A percentile compares a stretch with the other conserved stretches of the same genome.
phyloP scores from a whole-genome alignment of 2,888 invertebrate species.

The Dromius quadrimaculatus region DNA sequence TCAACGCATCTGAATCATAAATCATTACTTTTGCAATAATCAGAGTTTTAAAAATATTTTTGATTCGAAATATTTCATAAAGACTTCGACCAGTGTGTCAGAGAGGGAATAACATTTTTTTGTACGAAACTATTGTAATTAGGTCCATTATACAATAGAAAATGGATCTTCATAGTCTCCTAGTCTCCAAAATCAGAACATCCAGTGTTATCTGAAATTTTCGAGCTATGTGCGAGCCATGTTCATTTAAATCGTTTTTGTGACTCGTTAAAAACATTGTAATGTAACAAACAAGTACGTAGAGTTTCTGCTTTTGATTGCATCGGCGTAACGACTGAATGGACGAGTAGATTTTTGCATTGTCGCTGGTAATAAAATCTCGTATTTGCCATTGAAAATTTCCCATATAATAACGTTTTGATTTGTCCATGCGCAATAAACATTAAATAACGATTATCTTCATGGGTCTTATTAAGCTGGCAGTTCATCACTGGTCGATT shows the following conservation, averaged over 20 bases:
- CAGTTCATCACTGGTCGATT: conserved; percentile 64
- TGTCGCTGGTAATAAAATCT: conserved; percentile 40
- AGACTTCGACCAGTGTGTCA: no score
- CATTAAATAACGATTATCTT: conserved; percentile 61
- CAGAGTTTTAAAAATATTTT: no score
- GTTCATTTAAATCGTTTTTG: conserved; percentile 39
- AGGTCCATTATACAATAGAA: no score
- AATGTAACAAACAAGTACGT: neutral
- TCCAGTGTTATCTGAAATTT: no score
- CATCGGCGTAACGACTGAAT: neutral
- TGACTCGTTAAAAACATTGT: conserved; percentile 40
- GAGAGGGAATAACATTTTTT: no score
- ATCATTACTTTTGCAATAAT: no score
- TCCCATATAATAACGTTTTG: conserved; percentile 56
- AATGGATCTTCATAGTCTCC: no score
- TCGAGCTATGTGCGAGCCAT: no score
- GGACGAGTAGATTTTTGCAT: conserved; percentile 42
- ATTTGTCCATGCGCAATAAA: conserved; percentile 57
- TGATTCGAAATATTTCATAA: no score
- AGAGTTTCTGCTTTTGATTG: conserved; percentile 28
- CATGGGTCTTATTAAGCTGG: conserved; percentile 62
- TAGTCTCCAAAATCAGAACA: no score
- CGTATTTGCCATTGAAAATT: conserved; percentile 51
- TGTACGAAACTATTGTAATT: no score
- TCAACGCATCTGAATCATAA: no score